Evolutionary conservation across 2,797 vertebrate species (phyloP).

Genomic region (Chaunax sp.): DNA sequence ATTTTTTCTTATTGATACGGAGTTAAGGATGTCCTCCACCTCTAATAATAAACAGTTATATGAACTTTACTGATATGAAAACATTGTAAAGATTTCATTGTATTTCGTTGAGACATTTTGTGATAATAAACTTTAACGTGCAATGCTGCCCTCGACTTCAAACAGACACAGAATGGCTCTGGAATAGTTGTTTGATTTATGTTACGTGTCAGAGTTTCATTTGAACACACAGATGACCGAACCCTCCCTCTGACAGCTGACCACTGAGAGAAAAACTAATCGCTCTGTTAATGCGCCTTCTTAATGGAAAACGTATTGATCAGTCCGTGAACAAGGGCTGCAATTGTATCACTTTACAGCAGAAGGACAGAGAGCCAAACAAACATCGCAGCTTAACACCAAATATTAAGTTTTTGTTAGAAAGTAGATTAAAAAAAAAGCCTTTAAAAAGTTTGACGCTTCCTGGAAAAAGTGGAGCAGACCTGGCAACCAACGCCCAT

Average conservation of each 20-base stretch:
- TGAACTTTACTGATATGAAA: too few species aligned
- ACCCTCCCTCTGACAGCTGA: conserved; percentile 16
- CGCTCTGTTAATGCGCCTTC: conserved; percentile 63
- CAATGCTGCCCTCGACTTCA: too few species aligned
- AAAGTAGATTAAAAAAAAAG: too few species aligned
- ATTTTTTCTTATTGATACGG: too few species aligned
- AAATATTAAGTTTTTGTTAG: not conserved
- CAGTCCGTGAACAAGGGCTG: conserved; percentile 34
- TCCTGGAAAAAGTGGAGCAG: conserved; percentile 59
- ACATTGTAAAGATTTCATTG: too few species aligned
- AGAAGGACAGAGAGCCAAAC: conserved; percentile 48
- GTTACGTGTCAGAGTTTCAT: not conserved
- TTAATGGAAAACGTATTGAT: conserved; percentile 74
- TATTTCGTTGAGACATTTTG: too few species aligned
- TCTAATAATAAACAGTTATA: too few species aligned
- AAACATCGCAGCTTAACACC: conserved; percentile 55
- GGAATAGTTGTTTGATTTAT: not conserved
- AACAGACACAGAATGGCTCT: not conserved
- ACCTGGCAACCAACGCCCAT: conserved; percentile 68
- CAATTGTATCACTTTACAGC: conserved; percentile 61
- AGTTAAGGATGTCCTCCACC: too few species aligned
- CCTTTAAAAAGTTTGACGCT: conserved; percentile 44
- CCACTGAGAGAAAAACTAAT: conserved; percentile 30
- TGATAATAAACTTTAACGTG: too few species aligned
- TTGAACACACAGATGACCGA: not conserved